Conservation (phyloP, 1,140 invertebrate genomes). For the Drosophila quadrilineata region DNA sequence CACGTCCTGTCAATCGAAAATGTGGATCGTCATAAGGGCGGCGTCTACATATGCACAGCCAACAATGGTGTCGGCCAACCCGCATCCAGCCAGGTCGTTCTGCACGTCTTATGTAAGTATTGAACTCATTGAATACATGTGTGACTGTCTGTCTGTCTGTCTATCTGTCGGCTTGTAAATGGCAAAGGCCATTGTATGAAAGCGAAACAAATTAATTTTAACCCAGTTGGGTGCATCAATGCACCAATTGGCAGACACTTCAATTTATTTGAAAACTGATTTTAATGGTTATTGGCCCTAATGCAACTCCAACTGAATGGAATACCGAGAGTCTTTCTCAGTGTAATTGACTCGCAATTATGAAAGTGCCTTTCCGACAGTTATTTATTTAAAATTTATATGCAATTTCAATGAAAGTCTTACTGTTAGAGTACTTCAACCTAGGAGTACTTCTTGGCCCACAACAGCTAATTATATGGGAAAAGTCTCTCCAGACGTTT, state of each 20-base stretch:
- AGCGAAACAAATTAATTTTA: conserved; percentile 75
- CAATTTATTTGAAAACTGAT: conserved; percentile 76
- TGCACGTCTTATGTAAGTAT: conserved; percentile 85
- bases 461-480: conserved; percentile 53
- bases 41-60: conserved; percentile 85
- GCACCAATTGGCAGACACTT: conserved; percentile 48
- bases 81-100: conserved; percentile 83
- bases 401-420: conserved; percentile 56
- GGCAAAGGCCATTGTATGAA: conserved; percentile 21
- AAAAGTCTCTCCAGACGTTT: not conserved
- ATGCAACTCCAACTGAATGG: conserved; percentile 41
- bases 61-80: conserved; percentile 85
- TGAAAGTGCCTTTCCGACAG: conserved; percentile 61
- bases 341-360: conserved; percentile 58
- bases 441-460: not conserved
- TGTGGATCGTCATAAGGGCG: conserved; percentile 84
- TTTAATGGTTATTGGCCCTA: conserved; percentile 64
- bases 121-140: not conserved
- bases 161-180: conserved; percentile 12
- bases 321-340: not conserved
- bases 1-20: conserved; percentile 82
- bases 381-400: conserved; percentile 76
- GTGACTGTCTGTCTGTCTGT: not conserved
- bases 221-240: conserved; percentile 24
- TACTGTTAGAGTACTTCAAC: not conserved